Evolutionary conservation across 2,888 invertebrate genomes (phyloP).

Genomic region (Augochlorella aurata): DNA sequence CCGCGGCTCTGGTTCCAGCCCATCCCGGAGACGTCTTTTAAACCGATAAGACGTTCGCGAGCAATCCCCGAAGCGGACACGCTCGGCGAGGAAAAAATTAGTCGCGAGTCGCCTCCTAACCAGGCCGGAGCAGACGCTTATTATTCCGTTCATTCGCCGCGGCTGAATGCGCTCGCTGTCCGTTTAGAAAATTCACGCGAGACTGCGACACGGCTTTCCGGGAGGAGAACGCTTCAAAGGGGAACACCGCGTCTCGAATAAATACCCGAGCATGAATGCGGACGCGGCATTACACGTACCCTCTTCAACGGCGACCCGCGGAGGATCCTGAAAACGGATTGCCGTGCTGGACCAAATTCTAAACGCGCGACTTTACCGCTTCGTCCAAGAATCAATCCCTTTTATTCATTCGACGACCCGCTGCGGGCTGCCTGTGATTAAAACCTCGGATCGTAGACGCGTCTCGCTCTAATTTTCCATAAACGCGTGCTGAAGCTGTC

Average conservation of each 20-base stretch:
- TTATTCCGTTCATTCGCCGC: not conserved
- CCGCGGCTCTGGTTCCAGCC: not conserved
- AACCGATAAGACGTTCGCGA: not conserved
- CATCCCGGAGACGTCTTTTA: not conserved
- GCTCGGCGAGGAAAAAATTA: not conserved
- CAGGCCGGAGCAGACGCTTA: not conserved
- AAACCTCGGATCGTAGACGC: too few species aligned
- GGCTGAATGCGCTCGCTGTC: not conserved
- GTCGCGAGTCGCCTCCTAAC: not conserved
- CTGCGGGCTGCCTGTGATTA: too few species aligned
- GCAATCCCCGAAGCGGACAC: not conserved
- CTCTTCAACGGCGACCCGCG: too few species aligned
- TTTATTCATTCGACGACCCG: too few species aligned
- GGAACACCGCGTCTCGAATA: constrained; percentile 4
- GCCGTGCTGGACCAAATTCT: too few species aligned
- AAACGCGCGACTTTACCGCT: too few species aligned
- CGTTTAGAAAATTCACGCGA: constrained; percentile 18
- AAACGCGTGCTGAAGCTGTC: too few species aligned
- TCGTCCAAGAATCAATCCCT: too few species aligned
- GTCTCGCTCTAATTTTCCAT: too few species aligned
- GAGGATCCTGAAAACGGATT: too few species aligned
- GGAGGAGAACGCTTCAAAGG: not conserved
- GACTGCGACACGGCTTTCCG: too few species aligned
- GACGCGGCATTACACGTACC: constrained; percentile 1
- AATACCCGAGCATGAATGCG: not conserved